Conservation (phyloP, 2,113 vertebrate species). For the Siniperca knerii region DNA sequence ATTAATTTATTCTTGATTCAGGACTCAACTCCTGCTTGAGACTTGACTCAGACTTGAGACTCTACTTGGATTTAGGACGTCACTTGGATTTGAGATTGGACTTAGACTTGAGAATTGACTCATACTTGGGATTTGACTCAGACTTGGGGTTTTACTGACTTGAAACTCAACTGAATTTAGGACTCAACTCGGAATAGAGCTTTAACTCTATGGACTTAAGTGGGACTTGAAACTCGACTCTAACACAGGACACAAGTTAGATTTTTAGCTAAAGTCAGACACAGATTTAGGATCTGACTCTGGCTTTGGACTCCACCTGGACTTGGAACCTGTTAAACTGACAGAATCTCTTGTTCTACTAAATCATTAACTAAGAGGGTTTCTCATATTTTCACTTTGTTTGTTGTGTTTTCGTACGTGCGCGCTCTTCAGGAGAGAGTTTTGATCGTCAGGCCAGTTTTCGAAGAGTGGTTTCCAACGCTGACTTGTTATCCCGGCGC, state of each 20-base stretch:
- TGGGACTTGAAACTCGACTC: too few relatives aligned
- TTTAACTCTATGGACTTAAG: too few relatives aligned
- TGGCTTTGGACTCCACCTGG: background rate
- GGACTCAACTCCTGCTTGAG: background rate
- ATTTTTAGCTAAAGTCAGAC: too few relatives aligned
- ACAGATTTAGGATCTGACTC: background rate
- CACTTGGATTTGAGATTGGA: background rate
- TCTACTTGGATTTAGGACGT: background rate
- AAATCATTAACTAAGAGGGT: background rate
- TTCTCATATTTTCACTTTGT: too few relatives aligned
- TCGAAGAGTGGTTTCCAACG: slow-evolving; percentile 90
- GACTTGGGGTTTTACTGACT: background rate
- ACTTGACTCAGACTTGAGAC: background rate
- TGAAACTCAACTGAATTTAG: background rate
- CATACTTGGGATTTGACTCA: background rate
- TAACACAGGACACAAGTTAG: too few relatives aligned
- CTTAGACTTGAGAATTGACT: background rate
- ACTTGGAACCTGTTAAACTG: background rate
- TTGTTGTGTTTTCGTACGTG: background rate
- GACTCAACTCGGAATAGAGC: too few relatives aligned
- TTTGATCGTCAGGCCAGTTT: slow-evolving; percentile 98
- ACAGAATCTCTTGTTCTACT: background rate
- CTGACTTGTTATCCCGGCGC: slow-evolving; percentile 90
- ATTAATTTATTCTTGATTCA: background rate
- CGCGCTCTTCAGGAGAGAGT: slow-evolving; percentile 90